A percentile compares a stretch with the other conserved stretches of the same genome.
phyloP scores from a whole-genome alignment of 2,797 vertebrate genomes.

The Kryptopterus vitreolus region DNA sequence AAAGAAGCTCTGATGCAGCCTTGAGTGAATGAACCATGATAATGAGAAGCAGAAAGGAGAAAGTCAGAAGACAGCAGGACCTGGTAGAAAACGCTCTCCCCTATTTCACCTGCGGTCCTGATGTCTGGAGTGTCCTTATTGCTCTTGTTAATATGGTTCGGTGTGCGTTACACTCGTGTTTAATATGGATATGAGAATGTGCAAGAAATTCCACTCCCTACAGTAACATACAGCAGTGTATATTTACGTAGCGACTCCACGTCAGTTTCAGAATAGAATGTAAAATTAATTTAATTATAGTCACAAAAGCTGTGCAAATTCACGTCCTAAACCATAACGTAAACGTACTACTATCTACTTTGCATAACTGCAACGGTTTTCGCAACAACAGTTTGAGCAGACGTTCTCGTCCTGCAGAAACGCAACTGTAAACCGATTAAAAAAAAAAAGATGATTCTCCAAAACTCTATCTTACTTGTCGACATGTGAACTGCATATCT shows the following conservation, averaged over 20 bases:
- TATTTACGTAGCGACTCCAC: constrained; percentile 5
- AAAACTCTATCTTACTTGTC: no score
- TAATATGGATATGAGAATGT: background rate
- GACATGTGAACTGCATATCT: background rate
- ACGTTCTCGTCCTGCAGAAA: no score
- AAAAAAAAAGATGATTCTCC: no score
- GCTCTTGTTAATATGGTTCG: background rate
- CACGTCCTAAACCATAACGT: no score
- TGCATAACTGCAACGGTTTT: no score
- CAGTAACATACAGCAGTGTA: background rate
- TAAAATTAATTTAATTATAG: no score
- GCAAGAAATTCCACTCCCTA: background rate
- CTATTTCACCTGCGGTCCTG: background rate
- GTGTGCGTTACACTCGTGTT: background rate
- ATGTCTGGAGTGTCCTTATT: background rate
- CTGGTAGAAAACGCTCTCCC: background rate
- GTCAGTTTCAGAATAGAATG: background rate
- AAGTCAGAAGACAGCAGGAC: constrained; percentile 4
- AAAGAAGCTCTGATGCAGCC: background rate
- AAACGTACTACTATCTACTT: no score
- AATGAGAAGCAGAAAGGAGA: constrained; percentile 1
- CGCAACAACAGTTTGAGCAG: no score
- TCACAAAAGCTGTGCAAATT: no score
- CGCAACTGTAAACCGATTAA: no score
- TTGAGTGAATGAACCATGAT: background rate